Percentiles rank a stretch among this genome's conserved stretches.
phyloP scores from a whole-genome alignment of 2,888 invertebrate species.

The Sturmia bella region DNA sequence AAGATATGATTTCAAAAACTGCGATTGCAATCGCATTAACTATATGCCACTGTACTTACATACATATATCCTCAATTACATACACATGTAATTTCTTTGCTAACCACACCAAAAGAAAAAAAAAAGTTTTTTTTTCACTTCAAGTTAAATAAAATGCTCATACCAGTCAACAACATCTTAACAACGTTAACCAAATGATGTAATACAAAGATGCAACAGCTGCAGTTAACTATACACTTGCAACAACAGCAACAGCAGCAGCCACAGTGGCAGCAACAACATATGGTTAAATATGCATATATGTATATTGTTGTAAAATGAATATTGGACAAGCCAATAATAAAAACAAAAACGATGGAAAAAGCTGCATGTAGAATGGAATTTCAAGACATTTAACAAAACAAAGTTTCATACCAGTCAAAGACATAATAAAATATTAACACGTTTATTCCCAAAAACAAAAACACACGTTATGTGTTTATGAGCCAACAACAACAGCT shows the following conservation, averaged over 20 bases:
- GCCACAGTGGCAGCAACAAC: conserved; percentile 36
- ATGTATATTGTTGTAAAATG: conserved; percentile 29
- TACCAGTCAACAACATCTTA: conserved; percentile 37
- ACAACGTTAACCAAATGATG: conserved; percentile 51
- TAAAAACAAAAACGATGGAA: conserved; percentile 19
- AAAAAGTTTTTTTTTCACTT: conserved; percentile 17
- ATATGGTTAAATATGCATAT: conserved; percentile 59
- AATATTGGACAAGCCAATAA: conserved; percentile 16
- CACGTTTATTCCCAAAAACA: conserved; percentile 46
- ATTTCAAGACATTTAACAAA: conserved; percentile 49
- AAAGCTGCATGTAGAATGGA: conserved; percentile 54
- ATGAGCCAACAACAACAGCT: neutral
- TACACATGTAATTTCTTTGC: conserved; percentile 47
- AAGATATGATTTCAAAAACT: neutral
- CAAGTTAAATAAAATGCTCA: conserved; percentile 29
- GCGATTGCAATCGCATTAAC: neutral
- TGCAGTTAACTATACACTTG: conserved; percentile 52
- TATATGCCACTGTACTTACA: conserved; percentile 27
- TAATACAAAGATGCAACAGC: conserved; percentile 64
- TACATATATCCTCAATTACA: neutral
- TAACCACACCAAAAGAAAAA: conserved; percentile 57
- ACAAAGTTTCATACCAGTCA: conserved; percentile 33
- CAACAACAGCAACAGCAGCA: conserved; percentile 49
- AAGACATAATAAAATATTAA: conserved; percentile 54
- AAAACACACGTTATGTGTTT: neutral